Percentiles rank a stretch among this genome's conserved stretches.
Evolutionary conservation across 1,140 invertebrate genomes (phyloP).

Genomic region (Ganaspis sp.): DNA sequence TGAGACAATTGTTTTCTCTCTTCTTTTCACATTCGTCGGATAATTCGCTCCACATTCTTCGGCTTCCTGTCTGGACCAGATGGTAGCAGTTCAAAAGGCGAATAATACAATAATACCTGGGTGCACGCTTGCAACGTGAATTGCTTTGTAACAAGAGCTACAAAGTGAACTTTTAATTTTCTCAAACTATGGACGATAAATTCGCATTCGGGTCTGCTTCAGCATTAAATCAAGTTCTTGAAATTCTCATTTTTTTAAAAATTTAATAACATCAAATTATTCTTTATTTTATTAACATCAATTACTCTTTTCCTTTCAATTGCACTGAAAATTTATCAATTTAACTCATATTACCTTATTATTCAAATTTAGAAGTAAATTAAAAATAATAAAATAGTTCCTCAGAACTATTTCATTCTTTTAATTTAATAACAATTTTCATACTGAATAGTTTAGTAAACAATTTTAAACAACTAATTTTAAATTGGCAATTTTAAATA

Average conservation of each 20-base stretch:
- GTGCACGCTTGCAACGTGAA: slow-evolving; percentile 29
- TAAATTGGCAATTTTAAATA: no score
- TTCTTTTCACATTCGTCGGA: slow-evolving; percentile 40
- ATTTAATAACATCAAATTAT: no score
- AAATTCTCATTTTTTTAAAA: neutral
- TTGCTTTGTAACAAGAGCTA: neutral
- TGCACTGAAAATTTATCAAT: no score
- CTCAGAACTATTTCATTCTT: no score
- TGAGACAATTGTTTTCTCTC: slow-evolving; percentile 32
- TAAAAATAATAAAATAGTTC: no score
- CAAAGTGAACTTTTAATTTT: slow-evolving; percentile 26
- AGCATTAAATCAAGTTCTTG: neutral
- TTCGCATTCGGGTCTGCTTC: neutral
- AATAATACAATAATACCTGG: slow-evolving; percentile 33
- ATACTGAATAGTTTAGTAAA: no score
- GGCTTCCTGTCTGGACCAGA: slow-evolving; percentile 42
- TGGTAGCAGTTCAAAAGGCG: slow-evolving; percentile 27
- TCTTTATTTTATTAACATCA: neutral
- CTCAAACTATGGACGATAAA: neutral
- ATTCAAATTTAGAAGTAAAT: no score
- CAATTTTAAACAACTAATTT: no score
- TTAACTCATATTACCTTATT: no score
- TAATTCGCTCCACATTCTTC: slow-evolving; percentile 48
- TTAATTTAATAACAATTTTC: no score
- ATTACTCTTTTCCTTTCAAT: neutral